A percentile compares a stretch with the other conserved stretches of the same genome.
Conservation (phyloP, 1,140 invertebrate species). For the Melanaphis sacchari region DNA sequence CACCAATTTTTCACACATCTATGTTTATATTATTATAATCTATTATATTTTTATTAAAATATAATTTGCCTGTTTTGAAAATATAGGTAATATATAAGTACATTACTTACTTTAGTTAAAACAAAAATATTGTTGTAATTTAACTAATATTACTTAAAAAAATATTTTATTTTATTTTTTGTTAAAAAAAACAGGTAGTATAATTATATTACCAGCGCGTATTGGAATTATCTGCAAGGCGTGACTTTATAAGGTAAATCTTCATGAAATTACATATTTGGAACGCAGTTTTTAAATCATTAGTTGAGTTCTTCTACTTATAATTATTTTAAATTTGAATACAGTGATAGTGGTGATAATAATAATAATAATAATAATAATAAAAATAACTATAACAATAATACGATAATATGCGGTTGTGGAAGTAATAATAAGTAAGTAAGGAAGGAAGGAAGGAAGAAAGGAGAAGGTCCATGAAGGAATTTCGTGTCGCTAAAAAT, state of each 20-base stretch:
- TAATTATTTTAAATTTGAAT: not conserved
- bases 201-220: not conserved
- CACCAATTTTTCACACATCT: not conserved
- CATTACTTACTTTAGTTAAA: not conserved
- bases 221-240: not conserved
- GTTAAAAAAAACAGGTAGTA: not conserved
- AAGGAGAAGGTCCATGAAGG: not conserved
- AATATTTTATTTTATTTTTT: not conserved
- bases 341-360: not conserved
- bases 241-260: not conserved
- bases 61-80: not conserved
- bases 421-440: not conserved
- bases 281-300: not conserved
- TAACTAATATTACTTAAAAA: not conserved
- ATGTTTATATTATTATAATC: not conserved
- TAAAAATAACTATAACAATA: no score
- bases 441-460: not conserved
- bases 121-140: not conserved
- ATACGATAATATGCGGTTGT: not conserved
- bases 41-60: not conserved
- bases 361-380: not conserved
- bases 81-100: not conserved
- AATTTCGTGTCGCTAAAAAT: not conserved
- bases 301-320: not conserved
- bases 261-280: not conserved